Conservation (phyloP, 2,797 vertebrate genomes). For the Tolypeutes matacus region DNA sequence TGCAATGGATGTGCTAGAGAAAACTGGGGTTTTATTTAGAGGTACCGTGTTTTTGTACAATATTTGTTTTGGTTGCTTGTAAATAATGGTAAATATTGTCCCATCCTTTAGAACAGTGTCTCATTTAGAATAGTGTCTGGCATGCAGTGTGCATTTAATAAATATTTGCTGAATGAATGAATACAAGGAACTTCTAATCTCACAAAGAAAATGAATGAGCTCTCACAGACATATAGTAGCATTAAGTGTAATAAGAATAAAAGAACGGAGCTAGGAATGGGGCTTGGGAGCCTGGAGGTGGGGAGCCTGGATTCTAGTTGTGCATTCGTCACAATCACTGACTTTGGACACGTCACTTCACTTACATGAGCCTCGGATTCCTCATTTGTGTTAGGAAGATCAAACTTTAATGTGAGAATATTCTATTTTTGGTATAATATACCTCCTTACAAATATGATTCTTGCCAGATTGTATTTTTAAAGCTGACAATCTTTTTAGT, state of each 20-base stretch:
- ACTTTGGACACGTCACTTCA: neutral
- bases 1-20: neutral
- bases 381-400: neutral
- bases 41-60: neutral
- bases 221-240: neutral
- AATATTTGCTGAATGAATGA: neutral
- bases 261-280: neutral
- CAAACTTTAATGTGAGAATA: neutral
- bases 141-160: neutral
- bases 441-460: neutral
- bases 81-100: neutral
- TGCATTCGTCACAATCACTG: neutral
- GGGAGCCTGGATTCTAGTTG: too few species aligned
- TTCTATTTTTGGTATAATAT: neutral
- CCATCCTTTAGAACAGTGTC: neutral
- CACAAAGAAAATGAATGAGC: neutral
- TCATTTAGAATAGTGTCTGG: neutral
- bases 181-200: neutral
- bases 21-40: neutral
- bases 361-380: neutral
- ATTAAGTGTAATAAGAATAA: too few species aligned
- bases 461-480: neutral
- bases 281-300: fast-evolving
- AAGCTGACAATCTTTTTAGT: neutral
- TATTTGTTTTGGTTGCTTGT: neutral